Base-by-base conservation (phyloP, 1,140 invertebrate genomes). In the Philaenus spumarius region DNA sequence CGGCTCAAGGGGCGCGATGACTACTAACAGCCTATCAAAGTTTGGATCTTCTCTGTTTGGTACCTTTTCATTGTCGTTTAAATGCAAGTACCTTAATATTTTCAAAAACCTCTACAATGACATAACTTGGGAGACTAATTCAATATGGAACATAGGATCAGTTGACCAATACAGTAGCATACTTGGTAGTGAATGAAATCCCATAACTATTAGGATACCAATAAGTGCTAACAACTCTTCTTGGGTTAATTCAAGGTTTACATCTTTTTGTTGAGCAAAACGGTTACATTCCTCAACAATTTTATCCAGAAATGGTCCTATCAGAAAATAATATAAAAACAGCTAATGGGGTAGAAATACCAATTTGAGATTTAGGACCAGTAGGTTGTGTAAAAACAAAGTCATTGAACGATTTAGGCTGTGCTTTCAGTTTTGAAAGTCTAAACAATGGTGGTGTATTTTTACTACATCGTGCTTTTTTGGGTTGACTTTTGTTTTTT, bases 11-110 rank as follows among this genome's bases (percentile, higher is more conserved):
- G n/a, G n/a, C n/a, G n/a, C n/a, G n/a, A n/a, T n/a, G n/a, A n/a
- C n/a, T n/a, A n/a, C n/a, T n/a, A n/a, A 64, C 26, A 64, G 39
- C 54, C 59, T 62, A 37, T 64, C 62, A 30, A 34, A 59, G 42
- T 59, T 56, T 2, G 43, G 0, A 24, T 58, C 34, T n/a, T 34
- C 35, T 48, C 45, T 34, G 42, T 59, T 42, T 51, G 55, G 60
- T 22, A 61, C 35, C 20, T 22, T 34, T 39, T 3, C 3, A 20
- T 53, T 53, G 26, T 53, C 39, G 37, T 59, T 58, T 9, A 58
- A 1, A 48, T 53, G 56, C 12, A 50, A 22, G 19, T 35, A 17
- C 35, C 17, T 37, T 39, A 53, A 39, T 6, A 53, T 15, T 15
- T 11, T 14, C 15, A 17, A 22, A 20, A 37, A 53, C 12, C 51